A percentile compares a stretch with the other conserved stretches of the same genome.
These are phyloP conservation scores for Synodontis membranacea DNA, from an alignment of 2,113 vertebrate species.

Conservation along the genomic window DNA sequence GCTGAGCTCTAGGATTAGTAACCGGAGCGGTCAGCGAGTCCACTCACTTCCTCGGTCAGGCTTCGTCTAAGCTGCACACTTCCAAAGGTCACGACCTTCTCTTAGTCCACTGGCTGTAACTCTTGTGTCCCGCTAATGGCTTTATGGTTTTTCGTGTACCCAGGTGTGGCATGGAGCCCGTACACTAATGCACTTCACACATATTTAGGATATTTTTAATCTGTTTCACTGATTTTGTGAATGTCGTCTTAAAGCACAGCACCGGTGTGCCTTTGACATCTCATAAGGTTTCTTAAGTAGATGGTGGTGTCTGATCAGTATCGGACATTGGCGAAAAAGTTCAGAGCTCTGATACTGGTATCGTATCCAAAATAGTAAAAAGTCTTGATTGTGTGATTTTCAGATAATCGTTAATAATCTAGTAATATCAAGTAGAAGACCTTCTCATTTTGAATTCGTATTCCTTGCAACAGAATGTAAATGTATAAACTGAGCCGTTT, in stretches of 20 bases:
- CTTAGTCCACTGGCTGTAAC: neutral
- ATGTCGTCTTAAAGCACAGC: neutral
- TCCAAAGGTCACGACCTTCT: slow-evolving; percentile 6
- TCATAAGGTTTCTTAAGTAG: neutral
- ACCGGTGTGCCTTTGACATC: neutral
- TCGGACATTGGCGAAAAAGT: neutral
- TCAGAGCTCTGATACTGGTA: neutral
- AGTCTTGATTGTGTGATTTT: neutral
- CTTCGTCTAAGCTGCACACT: neutral
- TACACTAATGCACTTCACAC: neutral
- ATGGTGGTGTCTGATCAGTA: neutral
- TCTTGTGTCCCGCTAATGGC: neutral
- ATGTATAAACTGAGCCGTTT: neutral
- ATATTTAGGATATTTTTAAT: neutral
- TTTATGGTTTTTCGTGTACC: neutral
- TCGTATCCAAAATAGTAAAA: neutral
- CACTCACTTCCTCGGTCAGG: slow-evolving; percentile 4
- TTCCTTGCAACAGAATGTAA: neutral
- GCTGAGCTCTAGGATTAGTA: neutral
- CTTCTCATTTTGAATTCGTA: neutral
- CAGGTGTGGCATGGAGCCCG: neutral
- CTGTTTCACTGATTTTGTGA: neutral
- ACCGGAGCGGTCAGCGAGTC: neutral
- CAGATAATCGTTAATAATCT: neutral
- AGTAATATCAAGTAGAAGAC: neutral